These are phyloP conservation scores for Cantharis lateralis DNA, from an alignment of 2,888 invertebrate genomes.

Conservation along the genomic window DNA sequence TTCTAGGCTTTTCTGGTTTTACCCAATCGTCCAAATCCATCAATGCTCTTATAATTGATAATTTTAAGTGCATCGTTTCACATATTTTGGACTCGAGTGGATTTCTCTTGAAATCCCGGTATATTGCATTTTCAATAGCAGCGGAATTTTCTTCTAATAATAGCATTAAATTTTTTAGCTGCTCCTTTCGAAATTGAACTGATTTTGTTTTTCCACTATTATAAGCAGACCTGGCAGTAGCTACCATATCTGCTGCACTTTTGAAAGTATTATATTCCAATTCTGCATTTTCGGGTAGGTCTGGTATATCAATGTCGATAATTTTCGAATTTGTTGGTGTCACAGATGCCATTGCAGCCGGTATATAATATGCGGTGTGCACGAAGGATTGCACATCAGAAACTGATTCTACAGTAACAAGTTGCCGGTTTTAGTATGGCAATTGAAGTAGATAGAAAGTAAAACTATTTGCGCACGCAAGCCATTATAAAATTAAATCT, in stretches of 20 bases:
- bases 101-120: conserved; percentile 78
- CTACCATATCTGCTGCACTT: conserved; percentile 50
- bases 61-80: conserved; percentile 78
- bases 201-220: conserved; percentile 79
- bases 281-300: background rate
- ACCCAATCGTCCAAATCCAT: conserved; percentile 79
- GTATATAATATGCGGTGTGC: no score
- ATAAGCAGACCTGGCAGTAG: conserved; percentile 75
- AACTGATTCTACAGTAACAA: no score
- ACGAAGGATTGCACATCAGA: no score
- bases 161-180: conserved; percentile 73
- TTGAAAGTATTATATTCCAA: background rate
- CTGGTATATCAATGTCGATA: background rate
- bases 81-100: conserved; percentile 77
- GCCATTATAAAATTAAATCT: no score
- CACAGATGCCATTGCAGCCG: background rate
- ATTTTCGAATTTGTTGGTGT: background rate
- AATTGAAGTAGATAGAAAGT: no score
- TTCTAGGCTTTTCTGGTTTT: conserved; percentile 71
- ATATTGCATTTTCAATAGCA: conserved; percentile 74
- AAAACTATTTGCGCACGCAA: no score
- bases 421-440: no score
- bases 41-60: conserved; percentile 75
- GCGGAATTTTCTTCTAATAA: conserved; percentile 81
- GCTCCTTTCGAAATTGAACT: conserved; percentile 78